Evolutionary conservation across 2,888 invertebrate genomes (phyloP).

Genomic region (Folsomia manolachei): DNA sequence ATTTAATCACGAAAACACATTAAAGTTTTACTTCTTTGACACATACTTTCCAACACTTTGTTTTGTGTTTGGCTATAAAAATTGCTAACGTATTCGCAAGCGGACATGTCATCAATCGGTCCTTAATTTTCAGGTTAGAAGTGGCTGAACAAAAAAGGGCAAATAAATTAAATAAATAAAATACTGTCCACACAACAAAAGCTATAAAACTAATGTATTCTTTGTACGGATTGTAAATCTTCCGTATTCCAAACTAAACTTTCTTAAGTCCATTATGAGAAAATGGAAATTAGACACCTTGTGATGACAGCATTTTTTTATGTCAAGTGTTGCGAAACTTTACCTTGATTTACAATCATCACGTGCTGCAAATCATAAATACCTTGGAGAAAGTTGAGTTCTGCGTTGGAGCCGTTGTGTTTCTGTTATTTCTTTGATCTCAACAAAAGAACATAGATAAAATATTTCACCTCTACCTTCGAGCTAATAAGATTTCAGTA

Average conservation of each 20-base stretch:
- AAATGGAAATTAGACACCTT: not conserved
- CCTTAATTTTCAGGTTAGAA: not conserved
- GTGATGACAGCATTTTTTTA: not conserved
- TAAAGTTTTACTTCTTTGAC: not conserved
- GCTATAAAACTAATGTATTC: too few species aligned
- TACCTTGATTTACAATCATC: not conserved
- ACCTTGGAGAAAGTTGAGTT: not conserved
- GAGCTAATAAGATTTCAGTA: too few species aligned
- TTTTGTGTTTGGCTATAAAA: not conserved
- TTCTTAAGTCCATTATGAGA: not conserved
- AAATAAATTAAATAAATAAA: not conserved
- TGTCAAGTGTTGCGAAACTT: not conserved
- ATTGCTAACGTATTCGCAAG: not conserved
- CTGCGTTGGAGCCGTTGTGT: too few species aligned
- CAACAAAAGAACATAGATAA: too few species aligned
- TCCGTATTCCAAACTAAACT: not conserved
- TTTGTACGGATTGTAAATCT: not conserved
- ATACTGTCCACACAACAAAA: too few species aligned
- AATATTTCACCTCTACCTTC: too few species aligned
- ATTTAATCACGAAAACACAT: not conserved
- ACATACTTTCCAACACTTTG: not conserved
- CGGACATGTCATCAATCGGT: not conserved
- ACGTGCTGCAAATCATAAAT: too few species aligned
- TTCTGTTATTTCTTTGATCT: too few species aligned
- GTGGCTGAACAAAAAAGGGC: not conserved